Evolutionary conservation across 2,113 vertebrate species (phyloP), one percentile per base, ranked within the genome.

Genomic region (Callocephalon fimbriatum): DNA sequence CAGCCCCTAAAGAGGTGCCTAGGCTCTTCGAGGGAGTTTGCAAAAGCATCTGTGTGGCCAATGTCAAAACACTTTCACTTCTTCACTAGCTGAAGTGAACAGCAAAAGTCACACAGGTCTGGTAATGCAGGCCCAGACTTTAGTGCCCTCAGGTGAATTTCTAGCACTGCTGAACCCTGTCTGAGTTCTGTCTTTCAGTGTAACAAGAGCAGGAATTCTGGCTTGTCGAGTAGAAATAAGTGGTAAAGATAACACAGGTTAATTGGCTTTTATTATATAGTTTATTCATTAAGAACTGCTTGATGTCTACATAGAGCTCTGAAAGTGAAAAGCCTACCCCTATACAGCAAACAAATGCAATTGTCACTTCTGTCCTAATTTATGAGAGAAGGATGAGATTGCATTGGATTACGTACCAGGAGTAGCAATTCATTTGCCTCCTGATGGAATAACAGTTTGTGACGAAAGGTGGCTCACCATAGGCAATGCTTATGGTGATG

Each of bases 321-420:
- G 72, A 78, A 79, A 62, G 79, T 40, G 35, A 71, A 63, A 77
- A 84, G 14, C 11, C 59, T 86, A 40, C 12, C 50, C 35, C 31
- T 62, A 19, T 19, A 26, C 12, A 65, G 37, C 61, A 87, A 12
- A 63, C 17, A 95, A 95, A 81, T 79, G 40, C 48, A 86, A 18
- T 91, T 91, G 53, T 89, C 83, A 70, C 66, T 91, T 89, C 51
- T 85, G 22, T 66, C 42, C 85, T 97, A 42, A 71, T 92, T 86
- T 67, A 76, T 53, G 32, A 81, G 48, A 83, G 40, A 82, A 92
- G 53, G 58, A 70, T 92, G 82, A 85, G 59, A 67, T 78, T 81
- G 58, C 48, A 40, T 95, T 54, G 3, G 31, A 94, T 97, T 96
- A 65, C 10, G 2, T 76, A 80, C 31, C 29, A 44, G 54, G 63